phyloP scores from a whole-genome alignment of 2,113 vertebrate genomes.

The Carassius carassius region DNA sequence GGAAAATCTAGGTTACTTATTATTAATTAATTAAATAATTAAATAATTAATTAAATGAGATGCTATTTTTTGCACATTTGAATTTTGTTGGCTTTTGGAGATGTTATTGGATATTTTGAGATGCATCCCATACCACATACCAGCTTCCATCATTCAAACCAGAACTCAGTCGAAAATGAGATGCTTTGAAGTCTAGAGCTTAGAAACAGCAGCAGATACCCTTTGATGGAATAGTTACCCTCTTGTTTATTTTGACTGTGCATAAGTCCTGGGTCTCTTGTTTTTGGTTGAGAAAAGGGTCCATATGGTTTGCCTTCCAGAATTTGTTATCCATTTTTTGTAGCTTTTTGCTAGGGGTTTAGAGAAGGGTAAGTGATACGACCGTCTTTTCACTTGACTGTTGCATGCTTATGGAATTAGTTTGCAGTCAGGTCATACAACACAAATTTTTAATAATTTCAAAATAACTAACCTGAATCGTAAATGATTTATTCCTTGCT shows the following conservation, averaged over 20 bases:
- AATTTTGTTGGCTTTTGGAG: not conserved
- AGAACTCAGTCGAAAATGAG: conserved; percentile 5
- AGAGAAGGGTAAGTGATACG: not conserved
- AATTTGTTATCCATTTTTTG: not conserved
- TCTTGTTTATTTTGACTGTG: conserved; percentile 47
- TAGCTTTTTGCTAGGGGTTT: not conserved
- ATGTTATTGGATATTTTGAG: conserved; percentile 24
- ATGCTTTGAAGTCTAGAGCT: conserved; percentile 39
- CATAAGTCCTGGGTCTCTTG: conserved; percentile 4
- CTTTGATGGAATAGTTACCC: conserved; percentile 35
- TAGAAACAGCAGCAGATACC: conserved; percentile 27
- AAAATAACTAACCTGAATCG: conserved; percentile 6
- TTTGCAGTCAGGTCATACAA: not conserved
- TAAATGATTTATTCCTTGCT: not conserved
- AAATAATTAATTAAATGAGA: conserved; percentile 2
- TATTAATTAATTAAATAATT: too few species aligned
- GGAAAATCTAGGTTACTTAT: not conserved
- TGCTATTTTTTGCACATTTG: not conserved
- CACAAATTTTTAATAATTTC: too few species aligned
- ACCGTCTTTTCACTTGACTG: conserved; percentile 13
- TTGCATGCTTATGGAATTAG: conserved; percentile 2
- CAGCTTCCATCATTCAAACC: conserved; percentile 24
- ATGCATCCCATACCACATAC: conserved; percentile 17
- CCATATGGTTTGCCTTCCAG: conserved; percentile 19
- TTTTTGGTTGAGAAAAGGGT: not conserved